Evolutionary conservation across 1,140 invertebrate genomes (phyloP).

Genomic region (Aporrectodea caliginosa): DNA sequence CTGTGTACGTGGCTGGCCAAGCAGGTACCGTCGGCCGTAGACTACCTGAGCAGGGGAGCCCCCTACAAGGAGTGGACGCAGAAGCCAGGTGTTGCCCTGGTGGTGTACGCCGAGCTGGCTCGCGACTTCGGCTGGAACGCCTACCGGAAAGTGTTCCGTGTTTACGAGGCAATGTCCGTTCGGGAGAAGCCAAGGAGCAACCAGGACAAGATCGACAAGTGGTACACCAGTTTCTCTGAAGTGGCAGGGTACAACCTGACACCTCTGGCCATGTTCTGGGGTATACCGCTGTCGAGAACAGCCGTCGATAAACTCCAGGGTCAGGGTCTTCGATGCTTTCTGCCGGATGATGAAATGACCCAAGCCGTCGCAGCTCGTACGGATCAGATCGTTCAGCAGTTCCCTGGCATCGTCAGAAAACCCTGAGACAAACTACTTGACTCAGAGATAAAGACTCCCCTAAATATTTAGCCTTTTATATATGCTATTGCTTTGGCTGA

Average conservation of each 20-base stretch:
- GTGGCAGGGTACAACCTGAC: slow-evolving; percentile 24
- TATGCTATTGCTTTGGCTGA: no score
- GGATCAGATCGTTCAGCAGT: background rate
- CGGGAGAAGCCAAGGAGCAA: slow-evolving; percentile 26
- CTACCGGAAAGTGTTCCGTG: slow-evolving; percentile 32
- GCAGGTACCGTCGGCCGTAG: slow-evolving; percentile 11
- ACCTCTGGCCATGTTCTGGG: slow-evolving; percentile 34
- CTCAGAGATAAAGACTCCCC: no score
- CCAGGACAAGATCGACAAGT: slow-evolving; percentile 35
- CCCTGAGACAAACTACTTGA: no score
- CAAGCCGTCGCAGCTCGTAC: slow-evolving; percentile 6
- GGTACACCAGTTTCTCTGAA: slow-evolving; percentile 33
- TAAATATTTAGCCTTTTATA: no score
- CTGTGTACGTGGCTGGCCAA: slow-evolving; percentile 34
- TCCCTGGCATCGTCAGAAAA: background rate
- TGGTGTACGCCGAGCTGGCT: slow-evolving; percentile 33
- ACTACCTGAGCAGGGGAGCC: slow-evolving; percentile 35
- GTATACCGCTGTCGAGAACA: slow-evolving; percentile 26
- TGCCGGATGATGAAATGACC: slow-evolving; percentile 30
- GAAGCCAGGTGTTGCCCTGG: slow-evolving; percentile 32
- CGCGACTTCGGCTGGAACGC: slow-evolving; percentile 33
- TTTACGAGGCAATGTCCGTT: slow-evolving; percentile 22
- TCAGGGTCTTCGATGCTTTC: slow-evolving; percentile 14
- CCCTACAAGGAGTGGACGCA: slow-evolving; percentile 28
- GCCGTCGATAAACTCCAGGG: slow-evolving; percentile 11